Evolutionary conservation across 2,797 vertebrate genomes (phyloP), one percentile per base, ranked within the genome.

Genomic region (Rhinichthys osculus): DNA sequence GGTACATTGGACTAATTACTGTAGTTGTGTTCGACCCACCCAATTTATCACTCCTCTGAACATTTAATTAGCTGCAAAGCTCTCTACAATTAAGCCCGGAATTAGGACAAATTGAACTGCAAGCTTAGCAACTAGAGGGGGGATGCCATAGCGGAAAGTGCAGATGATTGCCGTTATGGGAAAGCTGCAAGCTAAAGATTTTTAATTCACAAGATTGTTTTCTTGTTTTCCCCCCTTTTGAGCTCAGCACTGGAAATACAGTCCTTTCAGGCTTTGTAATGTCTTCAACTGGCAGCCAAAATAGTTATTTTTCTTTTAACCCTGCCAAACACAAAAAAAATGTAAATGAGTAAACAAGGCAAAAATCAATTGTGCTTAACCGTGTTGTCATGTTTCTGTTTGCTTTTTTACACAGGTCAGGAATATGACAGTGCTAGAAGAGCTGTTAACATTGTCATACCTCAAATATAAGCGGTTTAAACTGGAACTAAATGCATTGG

Each of bases 41-140:
- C 94, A 94, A 96, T 96, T 96, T 95, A 95, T 96, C 95, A 96
- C 94, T 94, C 92, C 94, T 95, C 94, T 95, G 95, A 96, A 94
- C 95, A 95, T 95, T 96, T 96, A 96, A 96, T 96, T 96, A 96
- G 93, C 92, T 94, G 94, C 93, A 90, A 92, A 92, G 93, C 92
- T 92, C 93, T 92, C 95, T 94, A 94, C 94, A 95, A 96, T 96
- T 96, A 95, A 91, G 90, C 92, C 94, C 90, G 91, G 94, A 95
- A 96, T 96, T 95, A 95, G 94, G 95, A 95, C 95, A 94, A 95
- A 96, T 96, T 95, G 93, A 96, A 95, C 92, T 92, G 90, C 92
- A 92, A 89, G 91, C 88, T 94, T 93, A 93, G 93, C 92, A 92
- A 90, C 93, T 94, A 92, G 92, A 90, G 94, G 93, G 91, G 92